Percentiles rank a stretch among this genome's conserved stretches.
These are phyloP conservation scores for Gavialis gangeticus DNA, from an alignment of 2,113 vertebrate species.

Conservation along the genomic window DNA sequence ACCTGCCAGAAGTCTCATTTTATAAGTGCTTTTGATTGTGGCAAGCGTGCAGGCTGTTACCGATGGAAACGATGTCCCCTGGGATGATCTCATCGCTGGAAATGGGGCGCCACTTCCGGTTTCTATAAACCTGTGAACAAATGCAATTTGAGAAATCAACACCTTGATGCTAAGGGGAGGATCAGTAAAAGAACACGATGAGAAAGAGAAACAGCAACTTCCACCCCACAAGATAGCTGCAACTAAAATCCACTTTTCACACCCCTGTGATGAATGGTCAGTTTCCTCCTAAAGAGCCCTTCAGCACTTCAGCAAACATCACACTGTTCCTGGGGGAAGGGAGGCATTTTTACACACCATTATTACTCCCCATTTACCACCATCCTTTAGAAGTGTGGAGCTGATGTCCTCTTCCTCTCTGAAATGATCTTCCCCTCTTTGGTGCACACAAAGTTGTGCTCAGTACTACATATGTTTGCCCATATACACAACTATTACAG, in stretches of 20 bases:
- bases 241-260: neutral
- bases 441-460: neutral
- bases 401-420: neutral
- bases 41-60: constrained; percentile 57
- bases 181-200: neutral
- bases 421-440: neutral
- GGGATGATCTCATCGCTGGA: constrained; percentile 94
- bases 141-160: neutral
- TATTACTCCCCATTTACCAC: neutral
- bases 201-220: neutral
- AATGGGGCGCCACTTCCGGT: constrained; percentile 94
- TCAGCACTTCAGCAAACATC: neutral
- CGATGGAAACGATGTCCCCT: constrained; percentile 93
- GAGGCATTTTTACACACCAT: neutral
- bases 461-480: neutral
- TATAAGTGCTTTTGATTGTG: neutral
- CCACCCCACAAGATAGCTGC: neutral
- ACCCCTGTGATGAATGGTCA: neutral
- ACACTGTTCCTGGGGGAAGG: neutral
- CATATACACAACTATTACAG: neutral
- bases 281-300: neutral
- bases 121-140: constrained; percentile 90
- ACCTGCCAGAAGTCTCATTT: rapidly evolving
- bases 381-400: neutral
- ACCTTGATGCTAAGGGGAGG: rapidly evolving